Percentiles rank a stretch among this genome's conserved stretches.
Evolutionary conservation across 2,888 invertebrate species (phyloP).

Genomic region (Lasius platythorax): DNA sequence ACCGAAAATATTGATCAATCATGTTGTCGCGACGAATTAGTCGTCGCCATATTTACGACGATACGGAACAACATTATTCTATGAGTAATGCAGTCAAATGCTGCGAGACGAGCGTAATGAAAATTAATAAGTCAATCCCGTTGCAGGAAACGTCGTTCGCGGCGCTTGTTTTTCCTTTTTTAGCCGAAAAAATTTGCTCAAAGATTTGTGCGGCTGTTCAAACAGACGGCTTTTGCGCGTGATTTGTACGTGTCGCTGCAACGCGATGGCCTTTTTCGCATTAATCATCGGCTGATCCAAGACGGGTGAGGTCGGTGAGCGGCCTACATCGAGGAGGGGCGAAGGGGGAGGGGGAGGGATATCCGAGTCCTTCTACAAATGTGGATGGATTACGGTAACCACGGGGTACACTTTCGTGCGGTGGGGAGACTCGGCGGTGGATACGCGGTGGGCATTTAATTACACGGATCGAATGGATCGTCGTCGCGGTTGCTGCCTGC

Average conservation of each 20-base stretch:
- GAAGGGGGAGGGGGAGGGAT: not conserved
- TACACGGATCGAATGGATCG: constrained; percentile 57
- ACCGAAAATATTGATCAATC: constrained; percentile 29
- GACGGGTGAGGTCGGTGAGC: not conserved
- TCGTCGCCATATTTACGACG: constrained; percentile 17
- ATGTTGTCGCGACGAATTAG: constrained; percentile 29
- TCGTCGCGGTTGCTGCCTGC: constrained; percentile 48
- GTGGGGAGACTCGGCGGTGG: constrained; percentile 51
- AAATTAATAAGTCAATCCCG: not conserved
- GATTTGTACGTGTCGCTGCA: constrained; percentile 22
- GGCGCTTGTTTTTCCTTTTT: not conserved
- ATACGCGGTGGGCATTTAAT: constrained; percentile 66
- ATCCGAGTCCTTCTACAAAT: constrained; percentile 40
- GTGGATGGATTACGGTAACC: constrained; percentile 58
- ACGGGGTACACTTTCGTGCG: constrained; percentile 55
- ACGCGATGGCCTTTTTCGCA: constrained; percentile 11
- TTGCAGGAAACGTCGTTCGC: not conserved
- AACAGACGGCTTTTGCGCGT: not conserved
- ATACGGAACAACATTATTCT: not conserved
- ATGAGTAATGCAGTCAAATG: not conserved
- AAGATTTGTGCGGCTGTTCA: not conserved
- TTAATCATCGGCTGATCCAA: constrained; percentile 36
- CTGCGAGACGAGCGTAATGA: not conserved
- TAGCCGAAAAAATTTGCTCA: not conserved
- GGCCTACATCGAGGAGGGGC: not conserved